Evolutionary conservation across 2,888 invertebrate genomes (phyloP), one percentile per base, ranked within the genome.

Genomic region (Drosophila pseudotalamancana): DNA sequence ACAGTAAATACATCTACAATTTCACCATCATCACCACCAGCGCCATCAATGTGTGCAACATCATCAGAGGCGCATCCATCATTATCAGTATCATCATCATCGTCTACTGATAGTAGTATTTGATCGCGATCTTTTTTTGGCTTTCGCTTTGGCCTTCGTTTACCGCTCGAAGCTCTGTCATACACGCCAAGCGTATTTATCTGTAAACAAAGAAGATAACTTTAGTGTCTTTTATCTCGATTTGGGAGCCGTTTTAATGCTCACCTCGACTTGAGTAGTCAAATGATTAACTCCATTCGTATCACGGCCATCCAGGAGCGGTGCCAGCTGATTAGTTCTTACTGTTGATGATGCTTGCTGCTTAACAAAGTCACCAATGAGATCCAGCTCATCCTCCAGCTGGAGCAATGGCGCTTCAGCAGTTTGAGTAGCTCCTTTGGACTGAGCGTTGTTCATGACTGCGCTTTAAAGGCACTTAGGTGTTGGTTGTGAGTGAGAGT

Each of bases 381-480:
- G 79, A 77, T 90, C 90, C 67, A 88, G 87, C 32, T 81, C 81
- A 77, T 94, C 93, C 92, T 93, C 93, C 92, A 94, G 93, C 92
- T 94, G 94, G 90, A 94, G 92, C 92, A 94, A 92, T 88, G 94
- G 93, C 90, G 93, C 93, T 92, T 93, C 93, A 92, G 93, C 92
- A 92, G 93, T 92, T 92, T 93, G 93, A 93, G 93, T 4, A 5
- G 40, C 25, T 12, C 49, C 62, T 18, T 60, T 64, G 3, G 66
- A 8, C 43, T 57, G 65, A 18, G 50, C 35, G 59, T 61, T 65
- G 23, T 67, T 72, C 79, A 75, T 79, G 27, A 18, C 43, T 37
- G 32, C 27, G 34, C 34, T 61, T 31, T 14, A 48, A 31, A 65
- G 56, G 43, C 46, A 37, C 35, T 27, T 0, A 9, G 25, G 54